A percentile compares a stretch with the other conserved stretches of the same genome.
phyloP scores from a whole-genome alignment of 2,797 vertebrate genomes.

The Neostethus bicornis region DNA sequence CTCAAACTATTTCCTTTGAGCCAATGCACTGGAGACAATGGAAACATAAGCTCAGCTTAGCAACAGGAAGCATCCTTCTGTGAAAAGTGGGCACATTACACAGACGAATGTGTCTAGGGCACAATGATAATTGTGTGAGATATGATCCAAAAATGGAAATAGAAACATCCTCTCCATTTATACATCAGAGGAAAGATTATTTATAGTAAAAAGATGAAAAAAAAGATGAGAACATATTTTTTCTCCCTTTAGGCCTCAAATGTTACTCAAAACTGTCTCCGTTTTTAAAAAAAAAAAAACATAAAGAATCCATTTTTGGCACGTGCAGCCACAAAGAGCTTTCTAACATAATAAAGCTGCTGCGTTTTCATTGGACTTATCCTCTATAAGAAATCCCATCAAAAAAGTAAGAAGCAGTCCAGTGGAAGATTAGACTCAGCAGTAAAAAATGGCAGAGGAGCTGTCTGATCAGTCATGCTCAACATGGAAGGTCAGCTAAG shows the following conservation, averaged over 20 bases:
- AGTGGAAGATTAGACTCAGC: conserved; percentile 47
- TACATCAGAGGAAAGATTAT: conserved; percentile 12
- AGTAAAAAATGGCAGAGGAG: conserved; percentile 44
- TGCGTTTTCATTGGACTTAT: conserved; percentile 34
- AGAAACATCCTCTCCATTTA: conserved; percentile 31
- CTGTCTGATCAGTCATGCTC: conserved; percentile 63
- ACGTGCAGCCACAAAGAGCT: conserved; percentile 8
- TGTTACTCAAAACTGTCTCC: conserved; percentile 9
- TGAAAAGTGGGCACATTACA: conserved; percentile 30
- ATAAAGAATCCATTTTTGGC: conserved; percentile 12
- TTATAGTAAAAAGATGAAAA: conserved; percentile 9
- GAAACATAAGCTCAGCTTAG: conserved; percentile 59
- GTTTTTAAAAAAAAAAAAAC: too few species aligned
- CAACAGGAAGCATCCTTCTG: conserved; percentile 64
- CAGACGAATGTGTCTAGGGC: conserved; percentile 21
- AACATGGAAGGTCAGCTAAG: conserved; percentile 61
- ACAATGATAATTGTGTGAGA: conserved; percentile 38
- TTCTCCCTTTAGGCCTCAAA: background rate
- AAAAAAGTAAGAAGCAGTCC: conserved; percentile 30
- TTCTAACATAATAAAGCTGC: conserved; percentile 28
- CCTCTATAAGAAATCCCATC: conserved; percentile 37
- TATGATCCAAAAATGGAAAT: conserved; percentile 44
- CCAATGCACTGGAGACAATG: conserved; percentile 62
- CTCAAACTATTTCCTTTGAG: conserved; percentile 57
- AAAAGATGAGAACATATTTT: conserved; percentile 10